Conservation (phyloP, 2,888 invertebrate species). For the Dendrolimus pini region DNA sequence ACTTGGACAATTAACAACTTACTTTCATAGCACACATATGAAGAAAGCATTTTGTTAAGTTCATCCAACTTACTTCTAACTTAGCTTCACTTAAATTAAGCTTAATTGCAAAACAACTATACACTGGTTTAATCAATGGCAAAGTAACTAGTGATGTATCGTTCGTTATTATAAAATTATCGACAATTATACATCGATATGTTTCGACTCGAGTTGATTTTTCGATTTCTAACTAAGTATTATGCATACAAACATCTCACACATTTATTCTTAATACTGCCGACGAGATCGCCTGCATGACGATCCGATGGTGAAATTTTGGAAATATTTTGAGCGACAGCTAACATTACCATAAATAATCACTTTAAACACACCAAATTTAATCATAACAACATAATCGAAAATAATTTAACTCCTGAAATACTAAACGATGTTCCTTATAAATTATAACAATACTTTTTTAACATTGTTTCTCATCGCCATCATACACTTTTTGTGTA, state of each 20-base stretch:
- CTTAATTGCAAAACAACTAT: constrained; percentile 24
- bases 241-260: constrained; percentile 50
- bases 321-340: constrained; percentile 29
- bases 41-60: constrained; percentile 5
- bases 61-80: not conserved
- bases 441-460: not conserved
- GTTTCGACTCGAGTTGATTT: constrained; percentile 20
- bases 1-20: not conserved
- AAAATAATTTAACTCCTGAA: not conserved
- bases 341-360: constrained; percentile 6
- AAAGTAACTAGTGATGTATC: constrained; percentile 39
- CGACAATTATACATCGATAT: constrained; percentile 15
- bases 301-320: constrained; percentile 30
- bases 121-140: constrained; percentile 38
- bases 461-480: no score
- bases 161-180: constrained; percentile 24
- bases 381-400: not conserved
- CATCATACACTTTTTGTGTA: no score
- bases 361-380: not conserved
- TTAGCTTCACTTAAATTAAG: constrained; percentile 6
- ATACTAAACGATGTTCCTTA: not conserved
- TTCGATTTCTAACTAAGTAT: constrained; percentile 25
- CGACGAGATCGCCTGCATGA: constrained; percentile 36
- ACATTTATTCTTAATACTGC: constrained; percentile 61
- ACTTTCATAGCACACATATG: constrained; percentile 18